Conservation (phyloP, 1,140 invertebrate species). For the Rhyacophila brunnea region DNA sequence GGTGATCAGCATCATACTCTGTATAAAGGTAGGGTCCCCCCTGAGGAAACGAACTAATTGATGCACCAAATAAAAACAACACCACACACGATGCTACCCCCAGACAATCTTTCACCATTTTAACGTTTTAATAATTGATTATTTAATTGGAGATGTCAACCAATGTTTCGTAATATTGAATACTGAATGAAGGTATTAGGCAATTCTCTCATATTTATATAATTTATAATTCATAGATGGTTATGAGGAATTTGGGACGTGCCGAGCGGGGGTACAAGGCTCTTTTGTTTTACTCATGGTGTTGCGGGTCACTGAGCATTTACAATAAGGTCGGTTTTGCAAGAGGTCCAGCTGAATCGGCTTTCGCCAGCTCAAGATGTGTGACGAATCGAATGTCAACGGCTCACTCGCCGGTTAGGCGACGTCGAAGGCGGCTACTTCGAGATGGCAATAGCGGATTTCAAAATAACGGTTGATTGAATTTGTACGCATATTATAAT, state of each 20-base stretch:
- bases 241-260: conserved; percentile 8
- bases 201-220: conserved; percentile 17
- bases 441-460: background rate
- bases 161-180: conserved; percentile 7
- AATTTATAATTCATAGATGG: conserved; percentile 15
- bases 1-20: conserved; percentile 3
- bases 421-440: background rate
- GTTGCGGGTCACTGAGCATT: conserved; percentile 20
- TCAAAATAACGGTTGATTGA: conserved; percentile 6
- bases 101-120: background rate
- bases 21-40: background rate
- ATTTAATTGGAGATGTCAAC: background rate
- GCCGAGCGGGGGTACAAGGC: conserved; percentile 18
- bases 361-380: background rate
- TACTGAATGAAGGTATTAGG: conserved; percentile 12
- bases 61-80: background rate
- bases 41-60: conserved; percentile 3
- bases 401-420: too few relatives aligned
- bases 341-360: conserved; percentile 6
- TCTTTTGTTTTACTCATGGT: conserved; percentile 7
- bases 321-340: conserved; percentile 20
- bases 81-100: conserved; percentile 9
- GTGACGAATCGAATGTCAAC: background rate
- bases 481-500: conserved; percentile 5
- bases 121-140: too few relatives aligned